A percentile compares a stretch with the other conserved stretches of the same genome.
These are phyloP conservation scores for Heteronetta atricapilla DNA, from an alignment of 2,113 vertebrate species.

Conservation along the genomic window DNA sequence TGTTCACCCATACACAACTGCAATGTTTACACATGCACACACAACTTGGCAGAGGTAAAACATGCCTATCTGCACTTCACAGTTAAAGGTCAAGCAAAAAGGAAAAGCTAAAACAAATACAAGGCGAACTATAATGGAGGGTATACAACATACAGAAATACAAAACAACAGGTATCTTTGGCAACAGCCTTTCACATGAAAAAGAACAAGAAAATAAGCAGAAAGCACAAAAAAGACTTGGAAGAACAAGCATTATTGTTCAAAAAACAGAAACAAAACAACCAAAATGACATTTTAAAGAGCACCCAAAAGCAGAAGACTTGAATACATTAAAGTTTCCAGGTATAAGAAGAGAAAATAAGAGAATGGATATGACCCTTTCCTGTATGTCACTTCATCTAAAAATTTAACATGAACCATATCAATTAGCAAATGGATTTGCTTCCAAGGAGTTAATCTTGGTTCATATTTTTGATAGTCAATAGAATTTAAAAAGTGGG, in stretches of 20 bases:
- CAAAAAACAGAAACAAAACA: not conserved
- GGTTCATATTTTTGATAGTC: not conserved
- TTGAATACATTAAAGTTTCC: not conserved
- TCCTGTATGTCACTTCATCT: not conserved
- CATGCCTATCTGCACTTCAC: not conserved
- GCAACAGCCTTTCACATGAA: not conserved
- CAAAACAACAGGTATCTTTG: not conserved
- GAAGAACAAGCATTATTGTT: not conserved
- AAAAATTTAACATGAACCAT: not conserved
- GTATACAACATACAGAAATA: not conserved
- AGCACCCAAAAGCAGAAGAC: not conserved
- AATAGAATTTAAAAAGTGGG: not conserved
- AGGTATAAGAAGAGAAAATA: not conserved
- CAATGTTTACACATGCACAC: not conserved
- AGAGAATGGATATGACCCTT: constrained; percentile 55
- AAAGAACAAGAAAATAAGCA: not conserved
- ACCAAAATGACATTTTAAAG: not conserved
- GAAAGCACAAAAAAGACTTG: not conserved
- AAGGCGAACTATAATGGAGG: not conserved
- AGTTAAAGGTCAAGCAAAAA: not conserved
- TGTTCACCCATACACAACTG: not conserved
- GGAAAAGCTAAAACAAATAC: not conserved
- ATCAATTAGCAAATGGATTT: not conserved
- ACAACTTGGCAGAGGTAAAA: not conserved
- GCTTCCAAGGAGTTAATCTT: not conserved